These are phyloP conservation scores for Yponomeuta plumbellus DNA, from an alignment of 2,888 invertebrate species.

Conservation along the genomic window DNA sequence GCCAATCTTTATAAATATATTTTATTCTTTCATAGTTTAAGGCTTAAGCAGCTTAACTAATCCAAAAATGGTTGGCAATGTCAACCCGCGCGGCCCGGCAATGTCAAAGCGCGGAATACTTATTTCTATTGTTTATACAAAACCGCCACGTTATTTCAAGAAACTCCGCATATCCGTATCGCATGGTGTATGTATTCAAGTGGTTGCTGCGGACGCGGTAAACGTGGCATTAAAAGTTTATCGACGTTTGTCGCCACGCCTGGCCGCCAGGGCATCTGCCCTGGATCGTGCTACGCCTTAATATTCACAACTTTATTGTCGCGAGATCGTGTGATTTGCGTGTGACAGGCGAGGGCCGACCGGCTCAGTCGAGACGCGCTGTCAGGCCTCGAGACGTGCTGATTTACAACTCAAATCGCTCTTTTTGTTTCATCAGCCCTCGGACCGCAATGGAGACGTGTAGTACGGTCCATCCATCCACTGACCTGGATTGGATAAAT, in stretches of 20 bases:
- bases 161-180: too few species aligned
- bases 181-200: too few species aligned
- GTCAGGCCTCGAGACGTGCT: conserved; percentile 45
- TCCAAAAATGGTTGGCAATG: too few species aligned
- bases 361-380: conserved; percentile 26
- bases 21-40: too few species aligned
- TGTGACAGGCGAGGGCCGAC: conserved; percentile 38
- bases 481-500: conserved; percentile 40
- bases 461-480: conserved; percentile 56
- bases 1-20: too few species aligned
- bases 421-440: conserved; percentile 47
- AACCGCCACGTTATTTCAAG: background rate
- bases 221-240: too few species aligned
- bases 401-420: conserved; percentile 63
- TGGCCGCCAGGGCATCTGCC: too few species aligned
- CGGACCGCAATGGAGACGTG: conserved; percentile 62
- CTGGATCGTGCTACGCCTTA: conserved; percentile 20
- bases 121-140: background rate
- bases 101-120: too few species aligned
- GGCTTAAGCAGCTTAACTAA: too few species aligned
- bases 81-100: too few species aligned
- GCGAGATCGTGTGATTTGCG: conserved; percentile 45
- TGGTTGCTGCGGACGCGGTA: too few species aligned
- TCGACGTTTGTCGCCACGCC: too few species aligned
- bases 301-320: conserved; percentile 39